Base-by-base conservation (phyloP, 2,888 invertebrate species). In the Drosophila lutescens region DNA sequence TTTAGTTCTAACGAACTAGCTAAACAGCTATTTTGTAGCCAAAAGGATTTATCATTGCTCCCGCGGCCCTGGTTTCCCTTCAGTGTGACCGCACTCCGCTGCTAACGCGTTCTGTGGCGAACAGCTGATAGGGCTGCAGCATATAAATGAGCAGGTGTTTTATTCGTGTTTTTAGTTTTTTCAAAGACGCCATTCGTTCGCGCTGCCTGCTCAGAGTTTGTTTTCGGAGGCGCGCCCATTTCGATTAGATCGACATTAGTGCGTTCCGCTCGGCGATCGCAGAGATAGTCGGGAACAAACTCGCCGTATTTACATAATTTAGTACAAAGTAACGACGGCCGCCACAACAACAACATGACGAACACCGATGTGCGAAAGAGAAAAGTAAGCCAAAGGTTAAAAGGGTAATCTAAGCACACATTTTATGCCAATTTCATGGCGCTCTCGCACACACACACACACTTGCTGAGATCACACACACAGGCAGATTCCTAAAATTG, bases 351-450 rank as follows among this genome's bases (percentile, higher is more conserved):
- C 43, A 63, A 46, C 73, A 88, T 74, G 74, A 90, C 91, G 90
- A 74, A 86, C 56, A 67, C 75, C 59, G 91, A 88, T 72, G 81
- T 91, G 78, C 88, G 91, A 65, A 87, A 91, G 78, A 86, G 91
- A 69, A 90, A 89, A 81, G 91, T 91, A 81, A 81, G 12, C 44
- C 53, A 66, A 75, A 75, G 79, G 73, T 66, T 65, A 74, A 74
- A 59, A 69, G 74, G 74, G 44, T 60, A 65, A 72, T 51, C 47
- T 46, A 57, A 62, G 20, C 13, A 50, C 41, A 59, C 61, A 69
- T 63, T 51, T 46, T 15, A 41, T 57, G 58, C 58, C 58, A 46
- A 55, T 53, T 77, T 76, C 20, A 34, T 49, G 47, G 47, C 47
- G 13, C 53, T 62, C 54, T 43, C 55, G 62, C 62, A 80, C 68